Conservation (phyloP, 2,888 invertebrate genomes). For the Dimorphilus gyrociliatus region DNA sequence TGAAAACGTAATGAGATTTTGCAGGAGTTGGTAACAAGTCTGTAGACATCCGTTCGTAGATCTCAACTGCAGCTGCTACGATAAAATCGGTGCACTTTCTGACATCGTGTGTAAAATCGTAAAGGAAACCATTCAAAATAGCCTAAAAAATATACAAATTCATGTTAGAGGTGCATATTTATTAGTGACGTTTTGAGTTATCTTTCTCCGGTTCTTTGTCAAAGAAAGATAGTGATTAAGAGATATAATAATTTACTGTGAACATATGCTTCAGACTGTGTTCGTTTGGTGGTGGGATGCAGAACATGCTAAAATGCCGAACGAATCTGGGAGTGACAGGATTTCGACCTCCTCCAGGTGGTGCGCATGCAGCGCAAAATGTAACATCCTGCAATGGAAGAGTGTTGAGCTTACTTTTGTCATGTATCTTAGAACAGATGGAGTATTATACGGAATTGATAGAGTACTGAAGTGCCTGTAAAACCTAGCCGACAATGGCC, state of each 20-base stretch:
- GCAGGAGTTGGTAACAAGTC: constrained; percentile 38
- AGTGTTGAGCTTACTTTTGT: too few species aligned
- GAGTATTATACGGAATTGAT: too few species aligned
- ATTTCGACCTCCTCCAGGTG: constrained; percentile 39
- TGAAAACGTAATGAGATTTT: constrained; percentile 40
- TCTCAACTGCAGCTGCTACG: constrained; percentile 36
- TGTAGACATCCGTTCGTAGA: constrained; percentile 36
- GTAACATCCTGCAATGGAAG: constrained; percentile 49
- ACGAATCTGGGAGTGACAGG: constrained; percentile 32
- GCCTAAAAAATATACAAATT: constrained; percentile 17
- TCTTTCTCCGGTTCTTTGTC: background rate
- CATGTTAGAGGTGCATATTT: background rate
- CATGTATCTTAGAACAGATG: too few species aligned
- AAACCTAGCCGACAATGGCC: too few species aligned
- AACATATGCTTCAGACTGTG: constrained; percentile 38
- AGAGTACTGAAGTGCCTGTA: too few species aligned
- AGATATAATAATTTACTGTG: constrained; percentile 20
- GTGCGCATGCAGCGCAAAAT: constrained; percentile 37
- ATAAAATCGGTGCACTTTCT: constrained; percentile 29
- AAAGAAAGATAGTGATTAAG: background rate
- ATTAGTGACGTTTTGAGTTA: background rate
- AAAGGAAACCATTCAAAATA: constrained; percentile 57
- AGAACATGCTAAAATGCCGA: constrained; percentile 36
- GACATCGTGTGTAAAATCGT: constrained; percentile 51
- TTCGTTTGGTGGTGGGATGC: constrained; percentile 36